Evolutionary conservation across 2,113 vertebrate genomes (phyloP).

Genomic region (Platichthys flesus): DNA sequence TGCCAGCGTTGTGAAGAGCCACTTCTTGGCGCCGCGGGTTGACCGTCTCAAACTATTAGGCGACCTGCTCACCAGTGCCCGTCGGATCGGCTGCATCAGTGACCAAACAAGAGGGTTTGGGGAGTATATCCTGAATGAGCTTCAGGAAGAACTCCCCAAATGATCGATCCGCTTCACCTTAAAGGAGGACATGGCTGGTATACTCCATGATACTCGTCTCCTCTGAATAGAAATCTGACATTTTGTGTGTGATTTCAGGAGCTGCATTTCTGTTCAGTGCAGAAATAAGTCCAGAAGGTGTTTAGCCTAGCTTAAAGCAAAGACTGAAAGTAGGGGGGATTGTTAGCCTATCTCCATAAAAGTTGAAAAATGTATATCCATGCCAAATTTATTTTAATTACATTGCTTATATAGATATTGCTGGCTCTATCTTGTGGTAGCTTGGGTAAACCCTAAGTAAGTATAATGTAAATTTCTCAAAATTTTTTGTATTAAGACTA

Average conservation of each 20-base stretch:
- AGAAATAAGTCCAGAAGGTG: too few species aligned
- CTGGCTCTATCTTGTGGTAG: too few species aligned
- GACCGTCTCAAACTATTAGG: slow-evolving; percentile 81
- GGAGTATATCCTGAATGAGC: slow-evolving; percentile 83
- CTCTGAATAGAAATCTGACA: too few species aligned
- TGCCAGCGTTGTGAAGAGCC: slow-evolving; percentile 78
- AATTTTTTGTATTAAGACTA: neutral
- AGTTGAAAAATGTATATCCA: too few species aligned
- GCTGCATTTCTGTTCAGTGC: too few species aligned
- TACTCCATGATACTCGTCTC: too few species aligned
- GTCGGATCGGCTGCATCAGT: slow-evolving; percentile 77
- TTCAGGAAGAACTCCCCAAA: slow-evolving; percentile 77
- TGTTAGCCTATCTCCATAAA: too few species aligned
- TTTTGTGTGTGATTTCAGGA: too few species aligned
- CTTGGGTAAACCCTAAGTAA: neutral
- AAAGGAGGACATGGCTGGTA: neutral
- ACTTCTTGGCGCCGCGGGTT: slow-evolving; percentile 78
- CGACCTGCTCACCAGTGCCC: slow-evolving; percentile 82
- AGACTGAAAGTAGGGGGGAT: too few species aligned
- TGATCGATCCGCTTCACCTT: neutral
- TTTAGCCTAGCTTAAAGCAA: too few species aligned
- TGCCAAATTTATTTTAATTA: too few species aligned
- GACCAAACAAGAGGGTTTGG: slow-evolving; percentile 77
- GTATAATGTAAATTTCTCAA: neutral
- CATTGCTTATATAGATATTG: too few species aligned